These are phyloP conservation scores for Montifringilla adamsi DNA, from an alignment of 2,113 vertebrate genomes.

Conservation along the genomic window DNA sequence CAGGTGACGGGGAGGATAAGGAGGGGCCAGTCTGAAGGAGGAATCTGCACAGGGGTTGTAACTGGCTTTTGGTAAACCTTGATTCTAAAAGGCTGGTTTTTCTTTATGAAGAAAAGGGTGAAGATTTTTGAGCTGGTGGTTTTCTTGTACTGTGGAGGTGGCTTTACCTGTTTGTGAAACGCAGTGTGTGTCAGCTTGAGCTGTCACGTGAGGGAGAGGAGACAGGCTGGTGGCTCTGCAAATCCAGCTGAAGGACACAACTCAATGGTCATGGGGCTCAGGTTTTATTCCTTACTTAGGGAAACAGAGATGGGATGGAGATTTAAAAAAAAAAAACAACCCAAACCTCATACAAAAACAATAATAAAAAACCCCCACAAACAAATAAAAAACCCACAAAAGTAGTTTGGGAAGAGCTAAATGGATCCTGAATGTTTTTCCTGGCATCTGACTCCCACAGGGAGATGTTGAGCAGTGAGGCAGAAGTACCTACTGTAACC, in stretches of 20 bases:
- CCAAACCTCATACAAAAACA: not conserved
- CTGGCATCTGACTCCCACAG: not conserved
- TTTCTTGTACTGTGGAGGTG: not conserved
- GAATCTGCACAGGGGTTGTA: not conserved
- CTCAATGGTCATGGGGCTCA: rapidly evolving
- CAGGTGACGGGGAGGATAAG: not conserved
- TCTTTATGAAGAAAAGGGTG: not conserved
- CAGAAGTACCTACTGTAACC: not conserved
- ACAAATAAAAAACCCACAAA: not conserved
- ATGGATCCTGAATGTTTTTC: not conserved
- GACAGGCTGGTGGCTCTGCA: not conserved
- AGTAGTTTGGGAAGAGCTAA: not conserved
- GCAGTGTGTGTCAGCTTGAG: rapidly evolving
- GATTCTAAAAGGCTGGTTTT: not conserved
- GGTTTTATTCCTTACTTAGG: not conserved
- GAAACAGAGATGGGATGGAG: not conserved
- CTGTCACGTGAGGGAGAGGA: not conserved
- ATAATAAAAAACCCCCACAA: not conserved
- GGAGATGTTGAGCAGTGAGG: not conserved
- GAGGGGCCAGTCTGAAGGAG: not conserved
- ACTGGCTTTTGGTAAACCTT: not conserved
- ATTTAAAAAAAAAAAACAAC: not conserved
- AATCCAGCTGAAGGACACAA: not conserved
- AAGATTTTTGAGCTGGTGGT: not conserved
- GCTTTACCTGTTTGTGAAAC: not conserved